These are phyloP conservation scores for Cephalotes varians DNA, from an alignment of 2,888 invertebrate species.

Conservation along the genomic window DNA sequence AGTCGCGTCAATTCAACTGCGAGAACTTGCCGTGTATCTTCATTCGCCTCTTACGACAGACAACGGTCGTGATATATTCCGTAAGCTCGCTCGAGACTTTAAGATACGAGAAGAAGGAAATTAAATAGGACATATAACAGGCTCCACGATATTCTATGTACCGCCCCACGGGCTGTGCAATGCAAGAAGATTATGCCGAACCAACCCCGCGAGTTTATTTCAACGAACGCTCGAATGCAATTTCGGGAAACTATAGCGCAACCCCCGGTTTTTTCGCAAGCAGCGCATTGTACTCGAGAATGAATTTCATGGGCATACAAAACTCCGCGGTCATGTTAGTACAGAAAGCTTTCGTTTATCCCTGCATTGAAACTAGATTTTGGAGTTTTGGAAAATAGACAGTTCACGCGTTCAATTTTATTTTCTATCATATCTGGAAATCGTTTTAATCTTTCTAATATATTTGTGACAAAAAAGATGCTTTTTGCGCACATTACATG, in stretches of 20 bases:
- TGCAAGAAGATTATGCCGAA: slow-evolving; percentile 64
- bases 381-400: slow-evolving; percentile 23
- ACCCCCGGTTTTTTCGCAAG: slow-evolving; percentile 8
- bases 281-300: slow-evolving; percentile 27
- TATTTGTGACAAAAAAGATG: slow-evolving; percentile 1
- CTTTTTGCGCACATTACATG: not conserved
- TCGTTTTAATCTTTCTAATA: slow-evolving; percentile 7
- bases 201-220: slow-evolving; percentile 59
- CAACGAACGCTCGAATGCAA: slow-evolving; percentile 16
- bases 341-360: slow-evolving; percentile 23
- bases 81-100: slow-evolving; percentile 14
- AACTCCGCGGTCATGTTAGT: slow-evolving; percentile 1
- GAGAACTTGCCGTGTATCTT: slow-evolving; percentile 60
- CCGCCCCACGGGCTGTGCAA: slow-evolving; percentile 51
- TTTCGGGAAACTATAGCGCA: slow-evolving; percentile 4
- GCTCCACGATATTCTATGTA: slow-evolving; percentile 56
- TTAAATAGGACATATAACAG: slow-evolving; percentile 66
- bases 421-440: slow-evolving; percentile 11
- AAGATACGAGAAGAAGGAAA: slow-evolving; percentile 43
- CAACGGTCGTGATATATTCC: slow-evolving; percentile 47
- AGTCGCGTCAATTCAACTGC: slow-evolving; percentile 66
- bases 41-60: slow-evolving; percentile 61
- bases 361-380: slow-evolving; percentile 22
- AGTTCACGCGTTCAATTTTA: slow-evolving; percentile 5
- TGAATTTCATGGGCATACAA: slow-evolving; percentile 23